Percentiles rank a stretch among this genome's conserved stretches.
phyloP scores from a whole-genome alignment of 2,113 vertebrate species.

The Tor tambroides region DNA sequence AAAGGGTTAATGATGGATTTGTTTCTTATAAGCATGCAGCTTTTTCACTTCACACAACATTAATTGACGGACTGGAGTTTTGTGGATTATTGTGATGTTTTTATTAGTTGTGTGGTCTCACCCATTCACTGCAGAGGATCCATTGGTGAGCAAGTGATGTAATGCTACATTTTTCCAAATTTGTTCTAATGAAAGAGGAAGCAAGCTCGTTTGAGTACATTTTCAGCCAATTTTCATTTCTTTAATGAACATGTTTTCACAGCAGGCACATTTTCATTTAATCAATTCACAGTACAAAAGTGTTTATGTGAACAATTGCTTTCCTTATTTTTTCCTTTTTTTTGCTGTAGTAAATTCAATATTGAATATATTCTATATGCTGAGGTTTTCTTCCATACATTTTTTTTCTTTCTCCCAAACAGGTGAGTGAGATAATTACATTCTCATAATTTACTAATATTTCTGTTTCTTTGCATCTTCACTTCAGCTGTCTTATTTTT shows the following conservation, averaged over 20 bases:
- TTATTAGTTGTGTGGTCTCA: too few relatives aligned
- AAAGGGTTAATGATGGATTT: background rate
- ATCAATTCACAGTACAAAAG: background rate
- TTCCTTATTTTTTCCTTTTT: background rate
- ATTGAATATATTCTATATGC: background rate
- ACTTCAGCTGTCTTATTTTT: background rate
- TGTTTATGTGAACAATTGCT: background rate
- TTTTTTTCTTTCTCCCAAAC: background rate
- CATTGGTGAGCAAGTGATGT: too few relatives aligned
- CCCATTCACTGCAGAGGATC: too few relatives aligned
- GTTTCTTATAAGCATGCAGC: background rate
- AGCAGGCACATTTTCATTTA: background rate
- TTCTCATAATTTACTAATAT: background rate
- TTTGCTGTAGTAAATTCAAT: background rate
- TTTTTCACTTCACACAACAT: background rate
- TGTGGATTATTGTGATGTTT: background rate
- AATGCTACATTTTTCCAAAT: too few relatives aligned
- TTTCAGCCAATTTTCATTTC: too few relatives aligned
- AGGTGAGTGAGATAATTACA: background rate
- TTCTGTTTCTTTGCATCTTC: background rate
- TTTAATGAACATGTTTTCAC: background rate
- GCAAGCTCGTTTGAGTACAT: too few relatives aligned
- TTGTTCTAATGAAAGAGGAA: too few relatives aligned
- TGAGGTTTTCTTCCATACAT: background rate
- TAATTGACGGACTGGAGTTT: background rate